Base-by-base conservation (phyloP, 2,888 invertebrate species). In the Steinernema scapterisci region DNA sequence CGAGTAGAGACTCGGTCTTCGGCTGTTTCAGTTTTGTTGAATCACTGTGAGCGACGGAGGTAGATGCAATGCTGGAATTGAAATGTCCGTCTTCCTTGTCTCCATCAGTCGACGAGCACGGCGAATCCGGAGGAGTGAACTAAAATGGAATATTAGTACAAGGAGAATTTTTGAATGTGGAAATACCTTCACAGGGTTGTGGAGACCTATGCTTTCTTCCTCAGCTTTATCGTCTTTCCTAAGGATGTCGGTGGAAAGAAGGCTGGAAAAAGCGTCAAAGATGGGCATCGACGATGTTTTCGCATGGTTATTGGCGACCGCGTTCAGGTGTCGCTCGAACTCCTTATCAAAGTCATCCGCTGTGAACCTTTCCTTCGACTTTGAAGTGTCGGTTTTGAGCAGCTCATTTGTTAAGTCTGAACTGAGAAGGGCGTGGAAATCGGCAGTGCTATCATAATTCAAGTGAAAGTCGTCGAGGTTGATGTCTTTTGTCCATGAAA, bases 91-190 rank as follows among this genome's bases (percentile, higher is more conserved):
- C 31, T 75, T 21, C n/a, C 13, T 73, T 16, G 31, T 25, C 43
- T 38, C 38, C 38, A 9, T 9, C 38, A 38, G 9, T 38, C 38
- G 38, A 38, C 45, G 45, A 38, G 31, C 51, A 38, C n/a, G 83
- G 83, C 6, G 83, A 83, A 70, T 83, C 83, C 0, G 83, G 83
- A 1, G 83, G 83, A n/a, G 83, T 83, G 73, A 83, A 83, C 81
- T 83, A 72, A 76, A n/a, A n/a, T n/a, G n/a, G n/a, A n/a, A n/a
- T n/a, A n/a, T n/a, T n/a, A n/a, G n/a, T n/a, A n/a, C n/a, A n/a
- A n/a, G n/a, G n/a, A n/a, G n/a, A n/a, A n/a, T n/a, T n/a, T n/a
- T n/a, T n/a, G n/a, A n/a, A n/a, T n/a, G n/a, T n/a, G n/a, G n/a
- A n/a, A n/a, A 38, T 9, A 38, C 38, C 38, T 38, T 38, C 38